These are phyloP conservation scores for Trissolcus japonicus DNA, from an alignment of 2,888 invertebrate species.

Conservation along the genomic window DNA sequence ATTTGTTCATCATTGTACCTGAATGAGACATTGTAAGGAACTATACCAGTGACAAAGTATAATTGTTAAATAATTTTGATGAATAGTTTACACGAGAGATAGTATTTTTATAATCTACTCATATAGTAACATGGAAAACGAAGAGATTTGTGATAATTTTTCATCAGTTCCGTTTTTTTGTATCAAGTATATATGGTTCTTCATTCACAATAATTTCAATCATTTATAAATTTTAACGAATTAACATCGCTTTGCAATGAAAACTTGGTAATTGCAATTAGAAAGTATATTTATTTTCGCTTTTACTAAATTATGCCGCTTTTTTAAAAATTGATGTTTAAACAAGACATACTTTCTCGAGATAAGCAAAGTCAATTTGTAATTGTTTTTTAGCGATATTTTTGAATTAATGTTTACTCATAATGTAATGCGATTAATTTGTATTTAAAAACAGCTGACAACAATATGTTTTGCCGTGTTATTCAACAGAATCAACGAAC, in stretches of 20 bases:
- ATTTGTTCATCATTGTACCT: slow-evolving; percentile 35
- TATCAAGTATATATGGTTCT: neutral
- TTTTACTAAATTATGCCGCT: too few species aligned
- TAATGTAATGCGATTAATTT: slow-evolving; percentile 15
- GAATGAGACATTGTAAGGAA: slow-evolving; percentile 7
- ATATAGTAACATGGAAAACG: neutral
- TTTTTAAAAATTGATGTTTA: too few species aligned
- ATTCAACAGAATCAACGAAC: slow-evolving; percentile 16
- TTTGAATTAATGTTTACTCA: slow-evolving; percentile 4
- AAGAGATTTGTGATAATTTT: neutral
- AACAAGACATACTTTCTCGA: too few species aligned
- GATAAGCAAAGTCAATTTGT: too few species aligned
- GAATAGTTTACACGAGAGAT: slow-evolving; percentile 34
- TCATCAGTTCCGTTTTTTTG: too few species aligned
- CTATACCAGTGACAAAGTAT: too few species aligned
- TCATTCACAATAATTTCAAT: neutral
- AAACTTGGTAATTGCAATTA: too few species aligned
- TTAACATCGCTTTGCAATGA: too few species aligned
- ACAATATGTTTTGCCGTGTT: slow-evolving; percentile 24
- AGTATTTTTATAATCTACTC: slow-evolving; percentile 44
- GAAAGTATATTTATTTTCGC: too few species aligned
- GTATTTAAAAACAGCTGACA: slow-evolving; percentile 42
- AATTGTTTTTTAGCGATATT: too few species aligned
- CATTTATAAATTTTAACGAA: too few species aligned
- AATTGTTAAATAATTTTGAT: slow-evolving; percentile 26